Percentiles rank a stretch among this genome's conserved stretches.
These are phyloP conservation scores for Cavia aperea DNA, from an alignment of 2,113 vertebrate genomes.

Conservation along the genomic window DNA sequence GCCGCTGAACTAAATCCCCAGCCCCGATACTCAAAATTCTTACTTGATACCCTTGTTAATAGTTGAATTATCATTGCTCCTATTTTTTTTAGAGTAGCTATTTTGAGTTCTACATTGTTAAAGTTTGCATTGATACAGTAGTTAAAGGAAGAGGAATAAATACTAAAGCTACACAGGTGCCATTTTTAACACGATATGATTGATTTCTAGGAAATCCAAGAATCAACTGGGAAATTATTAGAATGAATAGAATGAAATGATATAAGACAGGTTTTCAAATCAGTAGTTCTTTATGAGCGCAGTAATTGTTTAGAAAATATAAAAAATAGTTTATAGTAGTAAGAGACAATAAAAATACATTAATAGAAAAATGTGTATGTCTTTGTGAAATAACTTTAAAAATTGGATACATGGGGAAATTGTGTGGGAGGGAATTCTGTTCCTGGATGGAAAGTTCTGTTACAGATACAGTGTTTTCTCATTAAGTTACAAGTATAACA, in stretches of 20 bases:
- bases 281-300: slow-evolving; percentile 8
- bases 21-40: not conserved
- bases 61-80: not conserved
- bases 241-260: slow-evolving; percentile 6
- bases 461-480: not conserved
- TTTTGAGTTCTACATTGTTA: slow-evolving; percentile 3
- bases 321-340: not conserved
- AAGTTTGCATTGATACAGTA: not conserved
- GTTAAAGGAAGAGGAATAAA: not conserved
- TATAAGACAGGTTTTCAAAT: slow-evolving; percentile 31
- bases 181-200: not conserved
- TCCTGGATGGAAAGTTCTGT: not conserved
- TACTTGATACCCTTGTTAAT: not conserved
- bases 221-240: slow-evolving; percentile 40
- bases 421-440: not conserved
- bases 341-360: slow-evolving; percentile 6
- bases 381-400: not conserved
- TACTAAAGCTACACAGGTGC: not conserved
- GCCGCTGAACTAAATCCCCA: too few species aligned
- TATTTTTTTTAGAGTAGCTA: not conserved
- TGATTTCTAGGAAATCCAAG: slow-evolving; percentile 20
- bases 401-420: not conserved
- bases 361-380: not conserved
- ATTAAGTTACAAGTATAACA: not conserved
- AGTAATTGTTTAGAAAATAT: slow-evolving; percentile 32